These are phyloP conservation scores for Megalops atlanticus DNA, from an alignment of 2,113 vertebrate species.

Conservation along the genomic window DNA sequence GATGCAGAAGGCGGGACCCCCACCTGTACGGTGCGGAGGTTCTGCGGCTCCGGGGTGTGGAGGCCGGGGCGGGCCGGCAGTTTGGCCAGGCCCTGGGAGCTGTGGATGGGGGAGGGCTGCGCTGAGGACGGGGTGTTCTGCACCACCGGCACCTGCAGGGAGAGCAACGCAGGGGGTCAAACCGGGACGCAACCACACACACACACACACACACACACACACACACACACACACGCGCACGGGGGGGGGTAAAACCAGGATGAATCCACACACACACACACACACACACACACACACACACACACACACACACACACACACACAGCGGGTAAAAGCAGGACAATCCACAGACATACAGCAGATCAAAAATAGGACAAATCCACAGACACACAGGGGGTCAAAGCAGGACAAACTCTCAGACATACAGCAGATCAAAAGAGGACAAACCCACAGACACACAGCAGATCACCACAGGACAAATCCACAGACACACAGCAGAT, in stretches of 20 bases:
- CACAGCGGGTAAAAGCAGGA: no score
- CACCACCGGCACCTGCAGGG: constrained; percentile 83
- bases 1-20: constrained; percentile 33
- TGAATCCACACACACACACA: background rate
- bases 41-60: constrained; percentile 88
- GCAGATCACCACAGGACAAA: no score
- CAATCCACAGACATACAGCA: no score
- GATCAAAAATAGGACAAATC: no score
- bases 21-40: constrained; percentile 89
- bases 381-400: background rate
- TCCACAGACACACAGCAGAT: no score
- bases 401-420: background rate
- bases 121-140: constrained; percentile 86
- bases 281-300: no score
- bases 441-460: background rate
- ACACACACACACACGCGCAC: no score
- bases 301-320: no score
- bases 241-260: background rate
- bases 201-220: background rate
- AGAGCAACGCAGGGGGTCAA: background rate
- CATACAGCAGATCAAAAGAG: no score
- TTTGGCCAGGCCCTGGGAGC: constrained; percentile 84
- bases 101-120: constrained; percentile 84
- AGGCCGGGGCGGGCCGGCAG: constrained; percentile 85
- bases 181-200: background rate